Percentiles rank a stretch among this genome's conserved stretches.
Conservation (phyloP, 37 sponge, comb jelly and placozoan genomes). For the Agelas oroides region DNA sequence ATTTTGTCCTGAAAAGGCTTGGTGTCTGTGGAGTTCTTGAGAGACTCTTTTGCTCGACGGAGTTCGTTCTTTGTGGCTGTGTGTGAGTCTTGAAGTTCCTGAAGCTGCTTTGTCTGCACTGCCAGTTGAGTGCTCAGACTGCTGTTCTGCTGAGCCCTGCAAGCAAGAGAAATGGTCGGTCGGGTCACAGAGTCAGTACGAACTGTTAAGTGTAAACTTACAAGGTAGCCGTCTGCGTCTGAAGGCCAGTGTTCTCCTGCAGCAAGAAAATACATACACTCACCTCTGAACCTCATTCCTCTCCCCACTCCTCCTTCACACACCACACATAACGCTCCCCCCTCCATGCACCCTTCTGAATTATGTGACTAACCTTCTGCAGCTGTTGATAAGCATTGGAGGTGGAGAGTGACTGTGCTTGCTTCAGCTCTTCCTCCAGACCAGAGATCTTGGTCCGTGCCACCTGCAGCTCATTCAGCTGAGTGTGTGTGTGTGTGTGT, state of each 20-base stretch:
- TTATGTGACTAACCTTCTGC: neutral
- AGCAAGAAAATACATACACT: too few relatives aligned
- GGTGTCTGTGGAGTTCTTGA: neutral
- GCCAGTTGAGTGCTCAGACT: conserved; percentile 9
- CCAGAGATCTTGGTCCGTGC: conserved; percentile 16
- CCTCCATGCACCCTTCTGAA: neutral
- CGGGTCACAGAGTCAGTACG: too few relatives aligned
- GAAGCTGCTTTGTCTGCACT: neutral
- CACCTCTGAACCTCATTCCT: too few relatives aligned
- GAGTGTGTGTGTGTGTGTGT: neutral
- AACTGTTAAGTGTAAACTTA: conserved; percentile 11
- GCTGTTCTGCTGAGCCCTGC: conserved; percentile 5
- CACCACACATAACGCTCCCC: too few relatives aligned
- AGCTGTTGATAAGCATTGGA: conserved; percentile 1
- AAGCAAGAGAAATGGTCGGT: neutral
- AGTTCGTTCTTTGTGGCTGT: neutral
- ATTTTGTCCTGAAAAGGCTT: neutral
- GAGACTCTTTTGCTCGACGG: neutral
- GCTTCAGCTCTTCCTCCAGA: conserved; percentile 50
- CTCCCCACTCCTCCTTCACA: too few relatives aligned
- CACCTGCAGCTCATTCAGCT: conserved; percentile 16
- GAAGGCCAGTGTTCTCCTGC: neutral
- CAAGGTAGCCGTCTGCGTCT: neutral
- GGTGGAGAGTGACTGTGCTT: neutral
- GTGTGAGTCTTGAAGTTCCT: neutral